Evolutionary conservation across 2,113 vertebrate species (phyloP), one percentile per base, ranked within the genome.

Genomic region (Oncorhynchus clarkii): DNA sequence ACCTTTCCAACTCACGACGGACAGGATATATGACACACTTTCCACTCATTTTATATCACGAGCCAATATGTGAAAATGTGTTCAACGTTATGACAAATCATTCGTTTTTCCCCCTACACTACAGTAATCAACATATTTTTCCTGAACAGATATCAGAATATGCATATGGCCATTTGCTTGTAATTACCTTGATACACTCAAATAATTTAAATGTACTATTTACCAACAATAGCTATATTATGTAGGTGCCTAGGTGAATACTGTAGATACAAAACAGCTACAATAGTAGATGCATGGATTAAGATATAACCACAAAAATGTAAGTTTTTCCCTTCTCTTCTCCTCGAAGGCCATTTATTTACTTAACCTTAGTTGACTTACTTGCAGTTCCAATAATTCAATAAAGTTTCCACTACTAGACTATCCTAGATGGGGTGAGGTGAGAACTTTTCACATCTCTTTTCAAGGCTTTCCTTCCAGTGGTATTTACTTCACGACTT

Each of bases 1-100:
- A 85, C 85, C 81, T 73, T 70, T 78, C 82, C 71, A 76, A 85
- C 85, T 31, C 78, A 82, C 72, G 69, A 88, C 0, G 79, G 77
- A 78, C 75, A 80, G 86, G 80, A 90, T 90, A 90, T 89, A 89
- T 73, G 82, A 88, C 78, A 74, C 77, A 68, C 71, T 83, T 81
- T 51, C 48, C 57, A 24, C 72, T 88, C 81, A 90, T 91, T 82
- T 60, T 73, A 18, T 72, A 8, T 51, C 18, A 49, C 71, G 49
- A 74, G 78, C 81, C 76, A 27, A 78, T 72, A 78, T 84, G 75
- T 48, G 74, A 79, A 79, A 67, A 72, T 45, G 82, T 31, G 83
- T 81, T 68, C 51, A 79, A 54, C 78, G 74, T 80, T 84, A 86
- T 91, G 88, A 29, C 66, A 84, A 86, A 86, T 82, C 82, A 86